These are phyloP conservation scores for Zaprionus camerounensis DNA, from an alignment of 1,140 invertebrate genomes.

Conservation along the genomic window DNA sequence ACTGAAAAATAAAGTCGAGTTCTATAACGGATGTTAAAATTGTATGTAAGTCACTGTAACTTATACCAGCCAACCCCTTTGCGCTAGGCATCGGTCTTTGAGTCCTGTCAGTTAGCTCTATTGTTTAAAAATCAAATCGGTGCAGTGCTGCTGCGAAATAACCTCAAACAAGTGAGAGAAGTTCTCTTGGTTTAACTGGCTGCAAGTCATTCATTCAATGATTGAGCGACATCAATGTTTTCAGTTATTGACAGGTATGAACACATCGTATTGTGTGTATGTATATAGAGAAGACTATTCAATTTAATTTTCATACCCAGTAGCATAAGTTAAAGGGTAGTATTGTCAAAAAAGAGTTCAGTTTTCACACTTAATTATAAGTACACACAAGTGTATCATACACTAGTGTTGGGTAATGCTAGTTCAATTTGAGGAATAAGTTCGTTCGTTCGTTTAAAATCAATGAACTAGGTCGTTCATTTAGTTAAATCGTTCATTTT, in stretches of 20 bases:
- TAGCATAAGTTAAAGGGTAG: neutral
- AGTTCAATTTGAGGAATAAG: no score
- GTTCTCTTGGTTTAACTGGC: slow-evolving; percentile 50
- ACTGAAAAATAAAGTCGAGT: neutral
- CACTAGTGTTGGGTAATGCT: no score
- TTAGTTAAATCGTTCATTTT: no score
- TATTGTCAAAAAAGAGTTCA: neutral
- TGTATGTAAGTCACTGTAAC: neutral
- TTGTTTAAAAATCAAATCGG: slow-evolving; percentile 69
- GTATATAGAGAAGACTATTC: slow-evolving; percentile 67
- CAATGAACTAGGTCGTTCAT: no score
- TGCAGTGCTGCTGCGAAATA: slow-evolving; percentile 51
- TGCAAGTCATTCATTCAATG: slow-evolving; percentile 69
- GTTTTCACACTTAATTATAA: neutral
- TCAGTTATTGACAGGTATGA: slow-evolving; percentile 44
- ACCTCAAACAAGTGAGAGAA: slow-evolving; percentile 40
- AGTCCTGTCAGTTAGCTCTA: slow-evolving; percentile 44
- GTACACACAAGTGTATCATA: no score
- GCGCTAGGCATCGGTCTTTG: slow-evolving; percentile 2
- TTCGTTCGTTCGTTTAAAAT: no score
- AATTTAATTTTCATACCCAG: slow-evolving; percentile 41
- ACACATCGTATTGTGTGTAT: slow-evolving; percentile 20
- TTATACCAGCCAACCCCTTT: neutral
- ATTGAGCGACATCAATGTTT: slow-evolving; percentile 59
- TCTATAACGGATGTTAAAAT: neutral